Evolutionary conservation across 2,888 invertebrate species (phyloP).

Genomic region (Crioceris asparagi): DNA sequence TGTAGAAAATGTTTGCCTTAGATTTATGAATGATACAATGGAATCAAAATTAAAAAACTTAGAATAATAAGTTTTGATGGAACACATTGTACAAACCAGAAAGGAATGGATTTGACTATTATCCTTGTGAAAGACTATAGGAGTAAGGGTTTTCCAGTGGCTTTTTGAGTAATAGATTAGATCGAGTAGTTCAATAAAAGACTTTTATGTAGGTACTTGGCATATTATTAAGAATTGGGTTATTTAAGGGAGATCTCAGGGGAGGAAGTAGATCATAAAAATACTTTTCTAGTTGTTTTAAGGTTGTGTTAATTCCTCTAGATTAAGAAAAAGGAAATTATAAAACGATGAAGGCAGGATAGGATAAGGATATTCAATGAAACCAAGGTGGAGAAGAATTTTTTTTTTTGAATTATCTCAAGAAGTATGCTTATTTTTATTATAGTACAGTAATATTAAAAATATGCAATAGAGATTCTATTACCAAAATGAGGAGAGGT

Average conservation of each 20-base stretch:
- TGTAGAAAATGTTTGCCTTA: constrained; percentile 13
- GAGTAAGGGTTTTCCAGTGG: constrained; percentile 12
- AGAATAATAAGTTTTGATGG: constrained; percentile 14
- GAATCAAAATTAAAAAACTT: constrained; percentile 12
- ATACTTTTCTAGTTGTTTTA: neutral
- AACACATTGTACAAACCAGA: constrained; percentile 13
- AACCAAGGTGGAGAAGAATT: constrained; percentile 9
- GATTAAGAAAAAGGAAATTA: constrained; percentile 9
- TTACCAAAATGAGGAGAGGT: constrained; percentile 13
- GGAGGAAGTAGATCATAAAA: constrained; percentile 6
- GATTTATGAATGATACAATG: constrained; percentile 14
- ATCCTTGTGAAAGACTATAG: constrained; percentile 14
- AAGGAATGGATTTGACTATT: constrained; percentile 9
- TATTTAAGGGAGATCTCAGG: constrained; percentile 14
- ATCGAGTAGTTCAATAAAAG: constrained; percentile 13
- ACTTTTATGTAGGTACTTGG: constrained; percentile 11
- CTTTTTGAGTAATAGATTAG: constrained; percentile 15
- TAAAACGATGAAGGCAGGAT: constrained; percentile 12
- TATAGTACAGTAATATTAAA: no score
- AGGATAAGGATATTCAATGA: constrained; percentile 13
- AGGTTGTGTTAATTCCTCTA: constrained; percentile 1
- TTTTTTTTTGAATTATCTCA: no score
- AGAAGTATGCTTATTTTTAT: constrained; percentile 8
- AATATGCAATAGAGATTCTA: constrained; percentile 13
- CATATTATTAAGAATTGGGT: constrained; percentile 18